Evolutionary conservation across 2,113 vertebrate genomes (phyloP), one percentile per base, ranked within the genome.

Genomic region (Ictalurus furcatus): DNA sequence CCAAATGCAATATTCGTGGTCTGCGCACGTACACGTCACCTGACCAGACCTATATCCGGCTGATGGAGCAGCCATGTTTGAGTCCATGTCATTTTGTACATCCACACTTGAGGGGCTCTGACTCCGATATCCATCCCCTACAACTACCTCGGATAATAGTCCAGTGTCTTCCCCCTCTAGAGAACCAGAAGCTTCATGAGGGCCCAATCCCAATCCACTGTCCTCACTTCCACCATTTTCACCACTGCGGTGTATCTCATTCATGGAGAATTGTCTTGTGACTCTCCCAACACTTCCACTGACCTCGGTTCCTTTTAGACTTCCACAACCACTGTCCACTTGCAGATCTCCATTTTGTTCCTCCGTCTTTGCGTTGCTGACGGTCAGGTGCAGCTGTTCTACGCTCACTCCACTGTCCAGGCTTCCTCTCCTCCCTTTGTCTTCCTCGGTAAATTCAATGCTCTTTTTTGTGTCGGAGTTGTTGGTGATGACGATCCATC

Each of bases 261-360:
- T 89, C 85, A 87, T 87, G 14, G 90, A 76, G 6, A 92, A 91
- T 63, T 90, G 92, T 58, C n/a, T 90, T 13, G 90, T 86, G 69
- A 88, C 91, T 84, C 84, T 87, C 59, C 91, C 87, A 2, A 52
- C 69, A 71, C 80, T 69, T 59, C 82, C 88, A n/a, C 90, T 91
- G 89, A 90, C 91, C 34, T 94, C 95, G 5, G 91, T 61, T 73
- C 85, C 94, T 12, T 92, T 94, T 48, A 95, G 86, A 88, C 95
- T 96, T 48, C 91, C 95, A 81, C 91, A 96, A 34, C 95, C 95
- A 6, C 96, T 96, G 91, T 96, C 95, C 5, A 95, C 95, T 67
- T 92, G 93, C 83, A 0, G 59, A 3, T 85, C 71, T 48, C 84
- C 28, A 25, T 0, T 59, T 37, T 14, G 52, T 40, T 1, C 40